A percentile compares a stretch with the other conserved stretches of the same genome.
Evolutionary conservation across 2,888 invertebrate genomes (phyloP).

Genomic region (Phytoseiulus persimilis): DNA sequence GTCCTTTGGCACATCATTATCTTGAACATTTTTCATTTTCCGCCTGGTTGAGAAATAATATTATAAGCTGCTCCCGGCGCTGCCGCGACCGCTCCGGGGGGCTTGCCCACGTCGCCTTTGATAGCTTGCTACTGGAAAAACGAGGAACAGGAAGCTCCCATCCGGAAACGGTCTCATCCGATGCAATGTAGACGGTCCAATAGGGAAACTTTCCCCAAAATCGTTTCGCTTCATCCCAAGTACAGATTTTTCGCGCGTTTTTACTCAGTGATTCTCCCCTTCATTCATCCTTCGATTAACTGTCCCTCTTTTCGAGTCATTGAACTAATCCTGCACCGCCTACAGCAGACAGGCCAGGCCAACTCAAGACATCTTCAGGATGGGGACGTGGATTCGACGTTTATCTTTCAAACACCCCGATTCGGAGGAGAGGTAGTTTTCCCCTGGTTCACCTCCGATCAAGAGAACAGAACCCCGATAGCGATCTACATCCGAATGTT

Average conservation of each 20-base stretch:
- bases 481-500: no score
- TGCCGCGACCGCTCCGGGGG: background rate
- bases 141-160: background rate
- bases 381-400: no score
- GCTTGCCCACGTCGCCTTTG: background rate
- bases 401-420: no score
- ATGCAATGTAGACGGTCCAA: background rate
- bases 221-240: background rate
- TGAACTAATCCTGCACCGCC: no score
- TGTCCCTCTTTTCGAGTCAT: background rate
- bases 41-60: background rate
- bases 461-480: no score
- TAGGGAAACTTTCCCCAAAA: background rate
- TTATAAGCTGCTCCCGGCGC: background rate
- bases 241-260: background rate
- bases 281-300: background rate
- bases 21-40: background rate
- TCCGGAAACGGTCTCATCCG: background rate
- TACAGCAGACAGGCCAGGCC: no score
- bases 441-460: no score
- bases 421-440: no score
- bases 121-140: background rate
- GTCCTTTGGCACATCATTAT: background rate
- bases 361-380: no score
- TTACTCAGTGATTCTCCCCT: background rate